These are phyloP conservation scores for Caretta caretta DNA, from an alignment of 2,113 vertebrate species.

Conservation along the genomic window DNA sequence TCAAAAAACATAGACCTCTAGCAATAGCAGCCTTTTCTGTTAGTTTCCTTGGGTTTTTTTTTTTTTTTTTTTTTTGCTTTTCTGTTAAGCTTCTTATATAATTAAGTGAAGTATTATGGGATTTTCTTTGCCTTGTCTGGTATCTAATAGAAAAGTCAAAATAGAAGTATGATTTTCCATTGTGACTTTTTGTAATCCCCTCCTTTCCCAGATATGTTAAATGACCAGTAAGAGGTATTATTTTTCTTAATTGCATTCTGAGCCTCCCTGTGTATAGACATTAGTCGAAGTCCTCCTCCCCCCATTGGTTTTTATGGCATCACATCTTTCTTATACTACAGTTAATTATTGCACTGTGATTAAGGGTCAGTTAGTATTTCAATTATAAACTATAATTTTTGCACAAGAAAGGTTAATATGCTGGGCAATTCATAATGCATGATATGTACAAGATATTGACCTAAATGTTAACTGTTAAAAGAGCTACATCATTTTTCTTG, in stretches of 20 bases:
- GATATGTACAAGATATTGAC: background rate
- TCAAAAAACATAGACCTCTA: background rate
- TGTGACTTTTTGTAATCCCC: background rate
- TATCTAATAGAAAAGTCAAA: background rate
- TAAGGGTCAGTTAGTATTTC: background rate
- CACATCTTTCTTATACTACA: background rate
- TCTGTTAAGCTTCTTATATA: background rate
- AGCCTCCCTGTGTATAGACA: background rate
- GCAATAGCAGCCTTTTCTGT: background rate
- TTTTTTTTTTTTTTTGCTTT: background rate
- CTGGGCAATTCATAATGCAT: background rate
- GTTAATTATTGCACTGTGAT: background rate
- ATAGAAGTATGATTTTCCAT: background rate
- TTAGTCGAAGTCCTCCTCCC: background rate
- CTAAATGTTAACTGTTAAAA: background rate
- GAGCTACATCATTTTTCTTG: background rate
- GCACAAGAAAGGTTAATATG: background rate
- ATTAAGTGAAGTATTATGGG: background rate
- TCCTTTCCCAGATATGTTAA: background rate
- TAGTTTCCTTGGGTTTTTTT: background rate
- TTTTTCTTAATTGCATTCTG: background rate
- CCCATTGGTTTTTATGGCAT: fast-evolving
- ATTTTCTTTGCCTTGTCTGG: background rate
- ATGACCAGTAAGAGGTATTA: background rate
- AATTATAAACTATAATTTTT: background rate